Evolutionary conservation across 2,113 vertebrate genomes (phyloP), one percentile per base, ranked within the genome.

Genomic region (Salvelinus fontinalis): DNA sequence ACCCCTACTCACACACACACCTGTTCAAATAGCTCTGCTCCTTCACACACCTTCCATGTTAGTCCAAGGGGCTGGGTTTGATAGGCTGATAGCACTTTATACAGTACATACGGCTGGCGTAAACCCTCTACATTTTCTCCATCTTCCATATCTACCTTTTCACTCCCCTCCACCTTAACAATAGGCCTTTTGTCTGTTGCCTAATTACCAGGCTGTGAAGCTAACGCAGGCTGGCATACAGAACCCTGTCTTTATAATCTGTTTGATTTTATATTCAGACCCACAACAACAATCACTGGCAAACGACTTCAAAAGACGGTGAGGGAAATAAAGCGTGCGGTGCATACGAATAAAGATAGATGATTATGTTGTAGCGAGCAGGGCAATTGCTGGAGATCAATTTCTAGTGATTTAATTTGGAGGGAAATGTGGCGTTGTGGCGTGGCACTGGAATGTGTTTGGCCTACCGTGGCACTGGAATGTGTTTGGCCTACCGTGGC

Each of bases 171-270:
- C 70, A 73, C 71, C 71, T 39, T 76, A 57, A 79, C 84, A 79
- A 77, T 76, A 75, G 54, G 24, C 31, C 80, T 74, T 82, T 84
- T 86, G 76, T 80, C 77, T 4, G 74, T 72, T 12, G 67, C 74
- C 85, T 87, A 81, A 88, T 89, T 88, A 83, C 79, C 84, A 77
- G 78, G 77, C 78, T 81, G 75, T 77, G 75, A 86, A 76, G 81
- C 75, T 76, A 77, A 77, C 74, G 12, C 74, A 4, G 64, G 4
- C 2, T 24, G 0, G 57, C 57, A 1, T 22, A 67, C 70, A 77
- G 75, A 81, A 67, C 59, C 2, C 16, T 71, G 1, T 70, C 75
- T 80, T 76, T 84, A 54, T 80, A 78, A 82, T 85, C 71, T 44
- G 66, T 29, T 44, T 31, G 77, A 75, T 62, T 26, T 82, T 72